Evolutionary conservation across 2,888 invertebrate species (phyloP).

Genomic region (Cyrtodaria siliqua): DNA sequence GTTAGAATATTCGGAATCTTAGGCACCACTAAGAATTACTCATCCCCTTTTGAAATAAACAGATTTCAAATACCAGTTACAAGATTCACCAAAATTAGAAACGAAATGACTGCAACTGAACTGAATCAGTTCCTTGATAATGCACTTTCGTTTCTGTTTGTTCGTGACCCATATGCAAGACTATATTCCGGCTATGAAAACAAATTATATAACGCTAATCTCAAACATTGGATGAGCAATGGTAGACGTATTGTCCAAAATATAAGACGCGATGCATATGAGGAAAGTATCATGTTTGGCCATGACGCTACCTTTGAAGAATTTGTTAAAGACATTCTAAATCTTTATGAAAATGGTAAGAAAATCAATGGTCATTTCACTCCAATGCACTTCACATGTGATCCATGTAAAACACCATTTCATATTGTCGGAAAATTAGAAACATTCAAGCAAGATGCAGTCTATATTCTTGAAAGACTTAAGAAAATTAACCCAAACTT

Average conservation of each 20-base stretch:
- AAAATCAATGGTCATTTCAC: conserved; percentile 67
- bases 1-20: no score
- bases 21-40: no score
- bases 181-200: conserved; percentile 32
- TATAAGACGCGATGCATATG: conserved; percentile 30
- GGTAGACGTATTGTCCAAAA: conserved; percentile 58
- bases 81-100: no score
- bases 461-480: conserved; percentile 54
- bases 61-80: no score
- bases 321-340: conserved; percentile 67
- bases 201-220: conserved; percentile 23
- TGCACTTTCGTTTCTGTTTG: conserved; percentile 23
- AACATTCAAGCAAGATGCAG: conserved; percentile 64
- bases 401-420: conserved; percentile 68
- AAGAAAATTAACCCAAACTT: conserved; percentile 45
- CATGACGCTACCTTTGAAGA: conserved; percentile 75
- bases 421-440: conserved; percentile 72
- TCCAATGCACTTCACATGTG: conserved; percentile 66
- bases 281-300: conserved; percentile 55
- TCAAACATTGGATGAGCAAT: conserved; percentile 50
- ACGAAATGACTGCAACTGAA: neutral
- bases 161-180: conserved; percentile 34
- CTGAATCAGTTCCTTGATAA: neutral
- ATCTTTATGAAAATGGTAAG: conserved; percentile 25
- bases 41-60: no score